These are phyloP conservation scores for Coelinius sp. DNA, from an alignment of 2,888 invertebrate genomes.

Conservation along the genomic window DNA sequence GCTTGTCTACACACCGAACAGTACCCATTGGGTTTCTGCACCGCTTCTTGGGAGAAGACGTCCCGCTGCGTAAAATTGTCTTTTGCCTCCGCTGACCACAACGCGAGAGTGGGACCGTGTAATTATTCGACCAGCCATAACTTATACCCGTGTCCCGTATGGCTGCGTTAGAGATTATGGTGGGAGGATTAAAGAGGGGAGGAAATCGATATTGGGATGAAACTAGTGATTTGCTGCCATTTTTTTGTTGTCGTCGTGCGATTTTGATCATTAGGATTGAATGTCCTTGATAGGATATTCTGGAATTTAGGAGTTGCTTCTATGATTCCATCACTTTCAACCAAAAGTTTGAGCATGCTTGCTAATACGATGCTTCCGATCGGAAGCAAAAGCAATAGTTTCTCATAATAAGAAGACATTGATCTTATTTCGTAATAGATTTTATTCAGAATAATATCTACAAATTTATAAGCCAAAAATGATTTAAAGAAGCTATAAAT, in stretches of 20 bases:
- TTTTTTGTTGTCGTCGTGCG: background rate
- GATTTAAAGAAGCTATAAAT: too few relatives aligned
- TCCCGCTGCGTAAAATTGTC: conserved; percentile 71
- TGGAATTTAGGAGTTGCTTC: too few relatives aligned
- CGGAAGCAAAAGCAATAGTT: too few relatives aligned
- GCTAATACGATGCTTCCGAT: too few relatives aligned
- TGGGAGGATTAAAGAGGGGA: conserved; percentile 27
- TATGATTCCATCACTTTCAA: too few relatives aligned
- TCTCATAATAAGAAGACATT: too few relatives aligned
- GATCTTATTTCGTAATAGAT: too few relatives aligned
- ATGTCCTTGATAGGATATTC: too few relatives aligned
- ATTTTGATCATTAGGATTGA: background rate
- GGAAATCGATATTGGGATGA: conserved; percentile 37
- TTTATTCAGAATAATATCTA: too few relatives aligned
- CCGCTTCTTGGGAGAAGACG: conserved; percentile 38
- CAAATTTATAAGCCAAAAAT: background rate
- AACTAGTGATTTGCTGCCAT: conserved; percentile 36
- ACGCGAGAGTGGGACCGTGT: conserved; percentile 62
- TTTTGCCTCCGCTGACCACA: conserved; percentile 69
- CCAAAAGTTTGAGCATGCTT: too few relatives aligned
- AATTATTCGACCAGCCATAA: conserved; percentile 69
- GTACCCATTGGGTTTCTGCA: conserved; percentile 23
- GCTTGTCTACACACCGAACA: conserved; percentile 23
- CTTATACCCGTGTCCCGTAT: conserved; percentile 57
- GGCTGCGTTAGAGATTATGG: conserved; percentile 41